Percentiles rank a stretch among this genome's conserved stretches.
phyloP scores from a whole-genome alignment of 1,140 invertebrate genomes.

The Hetaerina americana region DNA sequence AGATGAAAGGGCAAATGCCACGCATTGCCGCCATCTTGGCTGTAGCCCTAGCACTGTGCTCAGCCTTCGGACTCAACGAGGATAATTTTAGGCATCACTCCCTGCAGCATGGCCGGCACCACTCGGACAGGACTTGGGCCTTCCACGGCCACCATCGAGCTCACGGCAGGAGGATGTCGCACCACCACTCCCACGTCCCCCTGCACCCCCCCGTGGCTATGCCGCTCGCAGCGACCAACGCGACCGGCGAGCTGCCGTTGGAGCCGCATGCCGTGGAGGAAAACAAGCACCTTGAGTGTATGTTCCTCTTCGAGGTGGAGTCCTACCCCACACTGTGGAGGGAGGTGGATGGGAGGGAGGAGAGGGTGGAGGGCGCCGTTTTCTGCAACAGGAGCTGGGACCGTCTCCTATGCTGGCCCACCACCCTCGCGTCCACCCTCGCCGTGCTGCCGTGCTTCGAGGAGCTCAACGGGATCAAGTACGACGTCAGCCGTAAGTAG shows the following conservation, averaged over 20 bases:
- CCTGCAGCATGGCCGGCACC: too few relatives aligned
- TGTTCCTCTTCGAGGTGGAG: background rate
- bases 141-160: background rate
- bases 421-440: conserved; percentile 43
- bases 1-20: too few relatives aligned
- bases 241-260: background rate
- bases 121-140: too few relatives aligned
- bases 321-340: background rate
- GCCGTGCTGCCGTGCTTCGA: conserved; percentile 57
- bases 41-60: too few relatives aligned
- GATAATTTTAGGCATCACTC: too few relatives aligned
- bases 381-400: conserved; percentile 50
- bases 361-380: background rate
- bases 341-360: background rate
- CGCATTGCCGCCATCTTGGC: too few relatives aligned
- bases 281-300: background rate
- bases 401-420: conserved; percentile 63
- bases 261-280: background rate
- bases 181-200: background rate
- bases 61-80: too few relatives aligned
- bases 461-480: conserved; percentile 58
- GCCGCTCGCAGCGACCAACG: background rate
- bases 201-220: background rate
- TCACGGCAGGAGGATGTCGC: background rate
- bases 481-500: conserved; percentile 56